Evolutionary conservation across 2,797 vertebrate species (phyloP), one percentile per base, ranked within the genome.

Genomic region (Enteromius paludinosus): DNA sequence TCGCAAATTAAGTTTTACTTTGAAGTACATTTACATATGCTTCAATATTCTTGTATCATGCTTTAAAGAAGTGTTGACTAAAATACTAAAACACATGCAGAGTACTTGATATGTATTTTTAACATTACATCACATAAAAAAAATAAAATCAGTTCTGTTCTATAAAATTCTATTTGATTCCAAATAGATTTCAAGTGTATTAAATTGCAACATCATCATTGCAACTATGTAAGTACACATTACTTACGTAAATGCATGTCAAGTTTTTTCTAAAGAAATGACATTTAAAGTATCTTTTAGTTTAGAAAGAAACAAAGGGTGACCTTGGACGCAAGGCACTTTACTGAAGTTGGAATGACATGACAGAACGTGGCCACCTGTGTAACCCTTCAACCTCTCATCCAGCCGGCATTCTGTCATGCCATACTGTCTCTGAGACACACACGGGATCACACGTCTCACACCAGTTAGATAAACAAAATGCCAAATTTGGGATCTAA

Each of bases 361-460:
- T 79, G 82, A 86, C 79, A 75, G 74, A 56, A 30, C 23, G 35
- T 33, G 72, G 77, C 76, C 92, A 93, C 89, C 90, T 94, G 91
- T 92, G 87, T 64, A 89, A 92, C 91, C 91, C 89, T 87, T 20
- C 7, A 6, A 74, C 33, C 72, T 38, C 65, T 82, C 77, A 15
- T 59, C 79, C 52, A 1, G 28, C 59, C 61, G 66, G 49, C 74
- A 2, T 56, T 64, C 4, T 68, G 43, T 15, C 59, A 15, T 28
- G 14, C 59, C 59, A 30, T 30, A 28, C 59, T 62, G 25, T 43
- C 79, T 72, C 38, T 15, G 9, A 65, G 9, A 77, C 41, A 78
- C 38, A 76, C 54, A 77, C 18, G 14, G 41, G 23, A 35, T 73
- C 71, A 56, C 71, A 23, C 49, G 33, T 35, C 17, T 17, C 33